Base-by-base conservation (phyloP, 2,797 vertebrate species). In the Enteromius trimaculatus region DNA sequence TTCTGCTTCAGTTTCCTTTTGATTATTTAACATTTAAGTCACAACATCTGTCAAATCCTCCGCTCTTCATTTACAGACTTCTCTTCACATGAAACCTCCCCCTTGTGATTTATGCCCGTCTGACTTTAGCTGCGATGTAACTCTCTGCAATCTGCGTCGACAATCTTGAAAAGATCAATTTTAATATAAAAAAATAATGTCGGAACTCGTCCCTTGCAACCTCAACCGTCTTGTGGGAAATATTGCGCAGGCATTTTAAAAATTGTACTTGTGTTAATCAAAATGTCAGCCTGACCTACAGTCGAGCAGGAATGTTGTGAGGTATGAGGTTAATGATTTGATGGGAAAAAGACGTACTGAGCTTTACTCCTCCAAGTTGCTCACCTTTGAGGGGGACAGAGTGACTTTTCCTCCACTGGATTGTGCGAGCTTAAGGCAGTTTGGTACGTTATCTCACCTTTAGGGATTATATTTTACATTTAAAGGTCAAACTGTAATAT, bases 261-360 rank as follows among this genome's bases (percentile, higher is more conserved):
- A 92, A 90, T 89, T 92, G 90, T 91, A 81, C 88, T 84, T 84
- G 85, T 86, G 88, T 93, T 92, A 90, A 94, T 93, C 92, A 93
- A 93, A 94, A 91, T 93, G 91, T 92, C 92, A 94, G 83, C 81
- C 80, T 74, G 58, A 88, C 89, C 86, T 87, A 71, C 44, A 60
- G 77, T 60, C 31, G n/a, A 49, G 55, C 47, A 31, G 39, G 21
- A 83, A 62, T 78, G 66, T 70, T 58, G 53, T 49, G 64, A 83
- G 39, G 51, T 70, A 69, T 42, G 65, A 51, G 75, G 65, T 83
- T 78, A 83, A 78, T 78, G 65, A 75, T 49, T 83, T 49, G 53
- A 58, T 62, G 47, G 71, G 64, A 78, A 68, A 76, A 68, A 68
- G 49, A 71, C 21, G 9, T 49, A 26, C 55, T 60, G 29, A 62